Base-by-base conservation (phyloP, 2,113 vertebrate species). In the Malurus elegans region DNA sequence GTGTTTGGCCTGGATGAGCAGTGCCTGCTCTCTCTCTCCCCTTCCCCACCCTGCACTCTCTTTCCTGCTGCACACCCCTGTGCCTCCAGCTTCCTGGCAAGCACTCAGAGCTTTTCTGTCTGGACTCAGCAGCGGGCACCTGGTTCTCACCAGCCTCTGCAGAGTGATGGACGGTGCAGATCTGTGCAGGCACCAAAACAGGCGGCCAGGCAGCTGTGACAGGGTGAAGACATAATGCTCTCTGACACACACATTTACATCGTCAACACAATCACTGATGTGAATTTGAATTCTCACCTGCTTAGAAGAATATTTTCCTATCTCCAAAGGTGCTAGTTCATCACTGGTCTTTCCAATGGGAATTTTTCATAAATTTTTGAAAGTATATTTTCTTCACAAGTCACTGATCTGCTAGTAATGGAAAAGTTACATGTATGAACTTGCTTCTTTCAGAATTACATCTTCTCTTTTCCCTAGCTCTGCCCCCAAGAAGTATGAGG, bases 151-250 rank as follows among this genome's bases (percentile, higher is more conserved):
- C 36, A 60, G 62, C 13, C 53, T 29, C 57, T 0, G 0, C 44
- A 18, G 47, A 64, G 73, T 0, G 6, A 48, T 0, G 0, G 42
- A 48, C 0, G 0, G 36, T 0, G 0, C 17, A 0, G 61, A 31
- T 15, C 48, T 1, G 4, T 19, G 12, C 23, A 4, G 61, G 83
- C 1, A 0, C 47, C 2, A 0, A 40, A 14, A 13, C 28, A 12
- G 2, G n/a, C 47, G 9, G 47, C 38, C 72, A 44, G 2, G 0
- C 51, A 67, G 74, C 26, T 4, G 1, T 3, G 18, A 38, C 56
- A 45, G 17, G 1, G 29, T 5, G 3, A 53, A 60, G 23, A 19
- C 53, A n/a, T 9, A 53, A 53, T 6, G 15, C 7, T 45, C 54
- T 80, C 78, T 65, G 29, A 74, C 64, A 89, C 56, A 76, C 60